phyloP scores from a whole-genome alignment of 2,888 invertebrate genomes.

The Scaeva pyrastri region DNA sequence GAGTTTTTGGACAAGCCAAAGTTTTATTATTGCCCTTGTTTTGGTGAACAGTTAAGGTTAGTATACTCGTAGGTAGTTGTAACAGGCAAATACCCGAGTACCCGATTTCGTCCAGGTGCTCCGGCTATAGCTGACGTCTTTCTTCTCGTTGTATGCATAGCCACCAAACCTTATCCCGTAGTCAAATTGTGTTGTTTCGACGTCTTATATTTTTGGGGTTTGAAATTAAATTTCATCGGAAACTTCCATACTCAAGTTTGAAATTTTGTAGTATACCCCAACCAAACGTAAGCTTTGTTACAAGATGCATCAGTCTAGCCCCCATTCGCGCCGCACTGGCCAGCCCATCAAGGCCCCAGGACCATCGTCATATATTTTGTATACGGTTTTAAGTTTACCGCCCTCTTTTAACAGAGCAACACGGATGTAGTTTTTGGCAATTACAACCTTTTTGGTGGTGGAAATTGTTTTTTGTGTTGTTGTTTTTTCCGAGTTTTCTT shows the following conservation, averaged over 20 bases:
- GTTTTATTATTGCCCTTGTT: slow-evolving; percentile 67
- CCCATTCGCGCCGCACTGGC: too few relatives aligned
- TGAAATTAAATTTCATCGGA: slow-evolving; percentile 13
- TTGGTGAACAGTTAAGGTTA: slow-evolving; percentile 49
- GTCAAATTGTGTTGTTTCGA: slow-evolving; percentile 1
- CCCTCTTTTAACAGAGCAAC: slow-evolving; percentile 12
- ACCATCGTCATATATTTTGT: not conserved
- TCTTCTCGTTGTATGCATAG: not conserved
- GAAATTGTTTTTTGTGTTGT: not conserved
- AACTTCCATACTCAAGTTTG: not conserved
- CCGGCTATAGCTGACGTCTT: slow-evolving; percentile 7
- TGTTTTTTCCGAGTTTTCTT: not conserved
- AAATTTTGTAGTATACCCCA: slow-evolving; percentile 1
- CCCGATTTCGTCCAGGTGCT: slow-evolving; percentile 53
- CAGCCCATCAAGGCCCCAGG: not conserved
- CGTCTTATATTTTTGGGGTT: not conserved
- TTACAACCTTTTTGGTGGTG: slow-evolving; percentile 37
- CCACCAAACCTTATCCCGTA: not conserved
- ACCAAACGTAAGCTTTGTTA: slow-evolving; percentile 23
- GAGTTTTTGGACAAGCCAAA: slow-evolving; percentile 52
- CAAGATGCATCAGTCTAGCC: slow-evolving; percentile 20
- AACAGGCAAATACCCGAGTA: slow-evolving; percentile 22
- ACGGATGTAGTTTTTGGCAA: slow-evolving; percentile 51
- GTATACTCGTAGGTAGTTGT: slow-evolving; percentile 21
- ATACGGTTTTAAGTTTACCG: slow-evolving; percentile 11